Percentiles rank a stretch among this genome's conserved stretches.
Conservation (phyloP, 2,113 vertebrate genomes). For the Cochlearius cochlearius region DNA sequence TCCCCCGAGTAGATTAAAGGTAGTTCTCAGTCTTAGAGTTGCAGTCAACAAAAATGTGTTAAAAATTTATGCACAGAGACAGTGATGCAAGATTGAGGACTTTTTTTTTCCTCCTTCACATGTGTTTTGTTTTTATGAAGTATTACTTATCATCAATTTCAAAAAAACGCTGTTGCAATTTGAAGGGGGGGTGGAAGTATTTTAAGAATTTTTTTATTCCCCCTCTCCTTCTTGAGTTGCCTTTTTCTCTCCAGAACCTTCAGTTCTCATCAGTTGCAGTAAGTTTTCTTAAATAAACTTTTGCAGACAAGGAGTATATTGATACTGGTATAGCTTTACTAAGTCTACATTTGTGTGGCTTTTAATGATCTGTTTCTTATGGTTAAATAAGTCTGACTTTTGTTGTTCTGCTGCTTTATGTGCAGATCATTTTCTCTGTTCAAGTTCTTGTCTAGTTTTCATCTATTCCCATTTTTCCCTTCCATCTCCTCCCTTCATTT, state of each 20-base stretch:
- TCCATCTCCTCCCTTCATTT: not conserved
- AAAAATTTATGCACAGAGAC: not conserved
- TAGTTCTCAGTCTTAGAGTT: not conserved
- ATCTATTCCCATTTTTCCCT: not conserved
- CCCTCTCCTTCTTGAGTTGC: not conserved
- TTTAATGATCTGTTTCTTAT: not conserved
- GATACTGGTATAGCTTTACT: not conserved
- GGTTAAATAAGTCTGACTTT: not conserved
- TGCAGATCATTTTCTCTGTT: not conserved
- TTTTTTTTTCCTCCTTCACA: not conserved
- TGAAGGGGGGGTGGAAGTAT: fast-evolving
- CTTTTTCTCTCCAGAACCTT: not conserved
- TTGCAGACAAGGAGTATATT: not conserved
- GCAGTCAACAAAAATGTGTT: not conserved
- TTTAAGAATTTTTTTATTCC: not conserved
- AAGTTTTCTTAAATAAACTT: not conserved
- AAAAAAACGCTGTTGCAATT: not conserved
- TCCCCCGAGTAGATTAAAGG: not conserved
- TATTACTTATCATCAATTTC: not conserved
- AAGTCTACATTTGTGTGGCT: not conserved
- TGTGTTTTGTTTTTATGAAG: not conserved
- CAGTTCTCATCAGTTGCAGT: not conserved
- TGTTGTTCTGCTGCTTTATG: not conserved
- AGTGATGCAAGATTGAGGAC: not conserved
- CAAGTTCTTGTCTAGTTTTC: not conserved